Evolutionary conservation across 2,888 invertebrate genomes (phyloP), one percentile per base, ranked within the genome.

Genomic region (Watsonalla cultraria): DNA sequence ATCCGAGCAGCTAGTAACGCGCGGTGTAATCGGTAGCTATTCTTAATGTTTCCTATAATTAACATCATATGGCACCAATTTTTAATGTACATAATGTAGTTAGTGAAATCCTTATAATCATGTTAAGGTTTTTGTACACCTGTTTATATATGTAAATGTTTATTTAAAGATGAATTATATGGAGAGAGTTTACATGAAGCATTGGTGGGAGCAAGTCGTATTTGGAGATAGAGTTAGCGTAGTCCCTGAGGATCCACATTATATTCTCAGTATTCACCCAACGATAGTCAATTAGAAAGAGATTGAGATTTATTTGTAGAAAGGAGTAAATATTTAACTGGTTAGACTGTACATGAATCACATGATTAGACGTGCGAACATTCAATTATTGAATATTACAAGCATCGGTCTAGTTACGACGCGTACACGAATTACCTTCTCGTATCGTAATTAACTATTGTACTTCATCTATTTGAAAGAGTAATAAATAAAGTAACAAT

Each of bases 281-380:
- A 90, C 90, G 90, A 90, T 90, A 90, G 90, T 90, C 90, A 90
- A 88, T 90, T 90, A 90, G 88, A 73, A 77, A 85, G 70, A 82
- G 82, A 84, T 82, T 81, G 86, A 89, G 85, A 85, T 86, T 86
- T 85, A 82, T 85, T 84, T 84, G 75, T 86, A 88, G 80, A 74
- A 74, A 69, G 77, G 72, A 49, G 80, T 76, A 73, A 77, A 76
- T 70, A 75, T 68, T 76, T 72, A 78, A 75, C 78, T 75, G 72
- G 68, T 70, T 77, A 76, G 75, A 74, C 66, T 85, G 83, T 84
- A 85, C 72, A 82, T 86, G 84, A 72, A 68, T 75, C 71, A 70
- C 66, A 70, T 71, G 70, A 57, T 66, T 62, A 56, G 66, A 62
- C 60, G 62, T 66, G 70, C 65, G 70, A 73, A 70, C 72, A 61